These are phyloP conservation scores for Pomatorhinus ruficollis DNA, from an alignment of 2,113 vertebrate species.

Conservation along the genomic window DNA sequence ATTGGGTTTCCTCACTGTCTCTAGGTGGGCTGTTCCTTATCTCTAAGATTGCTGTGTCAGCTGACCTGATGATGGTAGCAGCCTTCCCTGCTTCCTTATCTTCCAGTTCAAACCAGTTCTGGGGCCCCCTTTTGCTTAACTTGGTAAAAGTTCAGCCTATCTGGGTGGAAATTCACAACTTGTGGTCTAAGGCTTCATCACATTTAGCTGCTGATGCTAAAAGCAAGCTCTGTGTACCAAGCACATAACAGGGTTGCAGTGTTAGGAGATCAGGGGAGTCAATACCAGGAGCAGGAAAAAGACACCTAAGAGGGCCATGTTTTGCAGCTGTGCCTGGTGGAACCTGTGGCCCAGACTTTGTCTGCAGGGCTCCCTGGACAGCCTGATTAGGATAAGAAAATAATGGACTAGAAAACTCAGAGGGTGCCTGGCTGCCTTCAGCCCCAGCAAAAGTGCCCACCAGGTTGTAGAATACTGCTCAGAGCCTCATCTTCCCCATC, in stretches of 20 bases:
- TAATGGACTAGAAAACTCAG: neutral
- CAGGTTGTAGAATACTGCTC: neutral
- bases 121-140: neutral
- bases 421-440: neutral
- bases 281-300: neutral
- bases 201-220: neutral
- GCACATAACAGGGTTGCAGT: neutral
- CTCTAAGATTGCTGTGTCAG: neutral
- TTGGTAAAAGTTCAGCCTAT: neutral
- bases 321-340: neutral
- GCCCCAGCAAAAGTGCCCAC: neutral
- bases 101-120: neutral
- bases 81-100: neutral
- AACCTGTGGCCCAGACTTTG: neutral
- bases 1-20: neutral
- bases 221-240: neutral
- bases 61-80: neutral
- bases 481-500: neutral
- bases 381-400: neutral
- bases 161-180: neutral
- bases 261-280: neutral
- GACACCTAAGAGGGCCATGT: neutral
- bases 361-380: neutral
- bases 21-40: neutral
- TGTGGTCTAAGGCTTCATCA: neutral